These are phyloP conservation scores for Xanthorhoe spadicearia DNA, from an alignment of 2,888 invertebrate genomes.

Conservation along the genomic window DNA sequence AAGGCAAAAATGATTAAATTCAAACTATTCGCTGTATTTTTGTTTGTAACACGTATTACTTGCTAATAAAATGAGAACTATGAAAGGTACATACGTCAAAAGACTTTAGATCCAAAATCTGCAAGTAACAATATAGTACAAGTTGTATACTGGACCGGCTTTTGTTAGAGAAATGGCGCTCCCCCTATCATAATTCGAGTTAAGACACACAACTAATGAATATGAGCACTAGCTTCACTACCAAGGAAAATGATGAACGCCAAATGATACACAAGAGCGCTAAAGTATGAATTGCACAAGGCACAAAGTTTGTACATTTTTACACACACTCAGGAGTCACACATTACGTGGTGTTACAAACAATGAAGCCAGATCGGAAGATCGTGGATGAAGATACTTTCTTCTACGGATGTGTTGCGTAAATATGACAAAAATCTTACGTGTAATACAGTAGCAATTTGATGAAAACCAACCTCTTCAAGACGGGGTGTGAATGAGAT, in stretches of 20 bases:
- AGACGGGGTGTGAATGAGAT: not conserved
- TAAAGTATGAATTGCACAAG: constrained; percentile 41
- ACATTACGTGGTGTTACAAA: constrained; percentile 1
- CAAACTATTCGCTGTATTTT: constrained; percentile 62
- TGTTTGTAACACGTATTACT: constrained; percentile 51
- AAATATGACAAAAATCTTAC: constrained; percentile 1
- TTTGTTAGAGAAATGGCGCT: constrained; percentile 40
- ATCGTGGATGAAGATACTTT: not conserved
- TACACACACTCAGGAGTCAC: constrained; percentile 20
- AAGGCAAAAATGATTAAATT: constrained; percentile 47
- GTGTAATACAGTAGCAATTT: constrained; percentile 3
- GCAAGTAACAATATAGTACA: constrained; percentile 65
- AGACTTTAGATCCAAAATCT: constrained; percentile 76
- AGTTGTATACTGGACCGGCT: constrained; percentile 67
- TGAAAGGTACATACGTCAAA: constrained; percentile 71
- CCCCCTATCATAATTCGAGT: constrained; percentile 23
- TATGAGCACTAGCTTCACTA: constrained; percentile 19
- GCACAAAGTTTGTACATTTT: constrained; percentile 44
- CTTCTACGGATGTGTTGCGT: constrained; percentile 6
- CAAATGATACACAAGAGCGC: constrained; percentile 20
- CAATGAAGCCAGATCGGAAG: not conserved
- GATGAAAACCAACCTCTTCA: not conserved
- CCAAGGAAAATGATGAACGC: constrained; percentile 18
- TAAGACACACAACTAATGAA: constrained; percentile 4
- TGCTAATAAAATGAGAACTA: constrained; percentile 58